These are phyloP conservation scores for Periophthalmodon schlosseri DNA, from an alignment of 2,113 vertebrate species.

Conservation along the genomic window DNA sequence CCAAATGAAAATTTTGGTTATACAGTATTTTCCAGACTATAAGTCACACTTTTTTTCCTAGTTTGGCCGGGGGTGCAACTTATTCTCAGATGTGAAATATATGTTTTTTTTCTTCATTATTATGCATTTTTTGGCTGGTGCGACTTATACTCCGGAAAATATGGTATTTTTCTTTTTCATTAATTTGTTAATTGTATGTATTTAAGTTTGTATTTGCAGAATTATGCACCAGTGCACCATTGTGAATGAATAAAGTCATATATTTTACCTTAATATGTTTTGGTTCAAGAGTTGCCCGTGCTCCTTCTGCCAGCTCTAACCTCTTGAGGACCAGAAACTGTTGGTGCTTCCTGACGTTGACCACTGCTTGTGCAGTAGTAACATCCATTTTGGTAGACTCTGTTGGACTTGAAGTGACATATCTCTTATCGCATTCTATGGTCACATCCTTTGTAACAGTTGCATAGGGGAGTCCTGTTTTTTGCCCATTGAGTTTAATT, in stretches of 20 bases:
- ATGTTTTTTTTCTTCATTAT: too few species aligned
- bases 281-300: constrained; percentile 76
- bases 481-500: constrained; percentile 77
- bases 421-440: constrained; percentile 76
- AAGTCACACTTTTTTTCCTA: too few species aligned
- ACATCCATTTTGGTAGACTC: constrained; percentile 10
- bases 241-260: background rate
- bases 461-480: constrained; percentile 78
- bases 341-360: constrained; percentile 41
- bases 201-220: too few species aligned
- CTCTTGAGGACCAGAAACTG: constrained; percentile 76
- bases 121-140: too few species aligned
- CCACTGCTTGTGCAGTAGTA: constrained; percentile 19
- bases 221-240: background rate
- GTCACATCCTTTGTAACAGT: constrained; percentile 84
- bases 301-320: constrained; percentile 83
- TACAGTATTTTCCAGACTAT: too few species aligned
- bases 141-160: too few species aligned
- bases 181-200: too few species aligned
- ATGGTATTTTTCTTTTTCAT: too few species aligned
- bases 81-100: too few species aligned
- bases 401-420: constrained; percentile 5
- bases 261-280: constrained; percentile 79
- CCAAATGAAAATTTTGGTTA: too few species aligned
- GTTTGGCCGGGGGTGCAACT: too few species aligned